Base-by-base conservation (phyloP, 2,888 invertebrate genomes). In the Leptinotarsa haldemani region DNA sequence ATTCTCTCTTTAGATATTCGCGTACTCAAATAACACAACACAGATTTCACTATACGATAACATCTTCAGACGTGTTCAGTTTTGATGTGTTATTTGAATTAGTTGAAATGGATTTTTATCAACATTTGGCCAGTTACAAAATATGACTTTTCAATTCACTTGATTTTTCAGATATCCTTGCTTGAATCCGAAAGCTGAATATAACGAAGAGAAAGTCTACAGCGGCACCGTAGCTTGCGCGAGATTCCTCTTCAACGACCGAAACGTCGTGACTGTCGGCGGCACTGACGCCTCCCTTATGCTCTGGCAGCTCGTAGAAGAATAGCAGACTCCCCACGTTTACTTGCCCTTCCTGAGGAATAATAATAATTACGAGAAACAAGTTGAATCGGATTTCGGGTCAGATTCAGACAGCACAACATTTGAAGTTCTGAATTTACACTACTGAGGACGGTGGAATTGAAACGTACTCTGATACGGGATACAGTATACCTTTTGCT, bases 201-300 rank as follows among this genome's bases (percentile, higher is more conserved):
- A 95, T 88, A 94, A 94, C 82, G 95, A 95, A 88, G 92, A 93
- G 80, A 97, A 97, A 87, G 93, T 94, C 0, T 97, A 97, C 89
- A 95, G 95, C 52, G 94, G 94, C 47, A 91, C 93, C 81, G 90
- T 97, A 66, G 94, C 94, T 52, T 92, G 93, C 74, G 93, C 94
- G 0, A 91, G 95, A 61, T 97, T 97, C 88, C 89, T 96, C 20
- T 95, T 93, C 88, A 96, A 96, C 84, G 96, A 97, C 87, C 92
- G 94, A 70, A 94, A 94, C 83, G 89, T 97, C 75, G 93, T 96
- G 70, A 94, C 94, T 20, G 93, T 95, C 13, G 97, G 97, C 3
- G 97, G 97, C 48, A 92, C 93, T 78, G 97, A 97, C 85, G 96
- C 96, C 40, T 94, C 95, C 9, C 90, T 97, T 53, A 95, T 97